Percentiles rank a stretch among this genome's conserved stretches.
These are phyloP conservation scores for Micromys minutus DNA, from an alignment of 2,113 vertebrate species.

Conservation along the genomic window DNA sequence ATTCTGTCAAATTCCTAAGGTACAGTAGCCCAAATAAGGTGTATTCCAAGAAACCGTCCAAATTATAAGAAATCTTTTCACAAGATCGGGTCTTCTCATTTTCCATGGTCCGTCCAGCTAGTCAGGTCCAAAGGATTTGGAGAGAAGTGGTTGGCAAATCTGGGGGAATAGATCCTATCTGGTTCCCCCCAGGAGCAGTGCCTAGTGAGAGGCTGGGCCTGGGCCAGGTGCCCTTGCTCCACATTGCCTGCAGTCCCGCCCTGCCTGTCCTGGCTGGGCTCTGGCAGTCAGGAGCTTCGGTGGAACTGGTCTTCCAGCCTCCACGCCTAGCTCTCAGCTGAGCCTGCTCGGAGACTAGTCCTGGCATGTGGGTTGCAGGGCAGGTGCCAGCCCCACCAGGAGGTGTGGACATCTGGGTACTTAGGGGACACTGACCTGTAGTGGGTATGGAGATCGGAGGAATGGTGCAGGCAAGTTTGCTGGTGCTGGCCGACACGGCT, in stretches of 20 bases:
- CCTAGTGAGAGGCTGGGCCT: not conserved
- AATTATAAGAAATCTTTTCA: not conserved
- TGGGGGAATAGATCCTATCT: not conserved
- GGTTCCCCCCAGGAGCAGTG: not conserved
- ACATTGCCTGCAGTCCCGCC: not conserved
- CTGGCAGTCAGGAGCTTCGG: not conserved
- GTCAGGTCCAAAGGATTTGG: not conserved
- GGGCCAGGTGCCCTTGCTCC: not conserved
- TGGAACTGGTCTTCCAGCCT: constrained; percentile 66
- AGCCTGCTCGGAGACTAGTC: constrained; percentile 49
- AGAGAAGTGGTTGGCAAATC: too few species aligned
- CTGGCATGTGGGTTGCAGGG: not conserved
- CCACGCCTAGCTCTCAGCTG: constrained; percentile 44
- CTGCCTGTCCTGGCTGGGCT: not conserved
- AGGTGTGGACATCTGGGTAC: not conserved
- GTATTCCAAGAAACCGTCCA: not conserved
- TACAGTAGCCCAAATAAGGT: not conserved
- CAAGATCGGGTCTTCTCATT: not conserved
- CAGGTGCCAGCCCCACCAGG: not conserved
- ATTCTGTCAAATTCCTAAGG: not conserved
- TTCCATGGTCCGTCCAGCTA: not conserved
- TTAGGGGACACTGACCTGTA: not conserved
- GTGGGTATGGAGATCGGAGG: not conserved
- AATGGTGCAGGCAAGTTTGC: not conserved
- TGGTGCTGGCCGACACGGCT: too few species aligned